Conservation (phyloP, 2,113 vertebrate species). For the Aphyosemion australe region DNA sequence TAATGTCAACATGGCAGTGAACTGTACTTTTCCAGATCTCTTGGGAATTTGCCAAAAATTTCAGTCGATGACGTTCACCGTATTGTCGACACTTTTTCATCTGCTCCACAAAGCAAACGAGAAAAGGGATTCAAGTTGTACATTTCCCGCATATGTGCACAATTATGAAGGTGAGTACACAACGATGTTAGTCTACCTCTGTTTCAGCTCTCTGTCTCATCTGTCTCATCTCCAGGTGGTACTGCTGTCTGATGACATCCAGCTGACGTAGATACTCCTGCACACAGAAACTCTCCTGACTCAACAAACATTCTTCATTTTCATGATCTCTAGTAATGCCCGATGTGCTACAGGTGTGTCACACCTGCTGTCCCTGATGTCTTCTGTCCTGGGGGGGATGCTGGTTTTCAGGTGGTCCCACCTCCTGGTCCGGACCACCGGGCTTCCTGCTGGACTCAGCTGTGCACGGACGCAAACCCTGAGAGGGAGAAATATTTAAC, state of each 20-base stretch:
- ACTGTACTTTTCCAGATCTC: too few species aligned
- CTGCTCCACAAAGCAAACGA: too few species aligned
- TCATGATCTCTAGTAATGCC: neutral
- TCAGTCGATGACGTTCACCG: too few species aligned
- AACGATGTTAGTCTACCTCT: conserved; percentile 75
- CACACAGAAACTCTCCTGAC: conserved; percentile 25
- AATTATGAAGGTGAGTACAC: too few species aligned
- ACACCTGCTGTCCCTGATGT: conserved; percentile 76
- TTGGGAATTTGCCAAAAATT: too few species aligned
- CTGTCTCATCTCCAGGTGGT: conserved; percentile 82
- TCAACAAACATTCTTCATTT: neutral
- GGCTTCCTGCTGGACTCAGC: conserved; percentile 72
- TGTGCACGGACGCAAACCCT: conserved; percentile 89
- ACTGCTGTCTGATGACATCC: conserved; percentile 85
- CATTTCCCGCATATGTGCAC: too few species aligned
- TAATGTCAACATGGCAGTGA: too few species aligned
- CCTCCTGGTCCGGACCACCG: conserved; percentile 45
- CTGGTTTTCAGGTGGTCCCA: conserved; percentile 37
- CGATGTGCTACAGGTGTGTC: neutral
- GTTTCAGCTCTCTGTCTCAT: conserved; percentile 78
- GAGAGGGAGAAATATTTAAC: neutral
- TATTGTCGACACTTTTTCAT: too few species aligned
- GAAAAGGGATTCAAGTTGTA: too few species aligned
- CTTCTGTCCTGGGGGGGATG: conserved; percentile 55
- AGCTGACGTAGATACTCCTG: conserved; percentile 89